Evolutionary conservation across 2,797 vertebrate genomes (phyloP), one percentile per base, ranked within the genome.

Genomic region (Lepilemur septentrionalis): DNA sequence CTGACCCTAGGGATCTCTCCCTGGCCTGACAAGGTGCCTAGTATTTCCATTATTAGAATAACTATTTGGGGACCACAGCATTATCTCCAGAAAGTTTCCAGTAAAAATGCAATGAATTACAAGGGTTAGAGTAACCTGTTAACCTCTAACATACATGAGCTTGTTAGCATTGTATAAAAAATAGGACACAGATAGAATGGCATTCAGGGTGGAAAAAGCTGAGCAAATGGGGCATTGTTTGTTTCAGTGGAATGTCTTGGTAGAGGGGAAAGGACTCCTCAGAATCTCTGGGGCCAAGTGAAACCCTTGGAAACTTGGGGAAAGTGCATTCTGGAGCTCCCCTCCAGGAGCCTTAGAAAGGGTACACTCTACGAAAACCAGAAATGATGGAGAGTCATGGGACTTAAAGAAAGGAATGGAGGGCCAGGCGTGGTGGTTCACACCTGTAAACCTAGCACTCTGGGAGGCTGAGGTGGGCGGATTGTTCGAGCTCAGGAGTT

Each of bases 1-100:
- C 43, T 91, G n/a, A n/a, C 46, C 17, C 65, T 12, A 91, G 48
- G 17, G 3, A 76, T 89, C 50, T 94, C 48, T 95, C 25, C 67
- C 32, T 94, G 76, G 48, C 48, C 38, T 78, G 32, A 80, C 18
- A 80, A 85, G 35, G 46, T 94, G 28, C 30, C 43, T 70, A 50
- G 15, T 59, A 85, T 85, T 95, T 91, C 48, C 18, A 89, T 82
- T 91, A 38, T 41, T 79, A 48, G n/a, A 82, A n/a, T 95, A 73
- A 81, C 30, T 78, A 25, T 90, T 89, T 78, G 41, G 48, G 52
- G 52, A 28, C 35, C 12, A 41, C 30, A 23, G 41, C 10, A 79
- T 82, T 96, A 83, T 94, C 55, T 76, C 35, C 15, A 89, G 22
- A 91, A 87, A 65, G 18, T 83, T 93, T 84, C n/a, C 43, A 73